Conservation (phyloP, 2,113 vertebrate genomes). For the Sialia sialis region DNA sequence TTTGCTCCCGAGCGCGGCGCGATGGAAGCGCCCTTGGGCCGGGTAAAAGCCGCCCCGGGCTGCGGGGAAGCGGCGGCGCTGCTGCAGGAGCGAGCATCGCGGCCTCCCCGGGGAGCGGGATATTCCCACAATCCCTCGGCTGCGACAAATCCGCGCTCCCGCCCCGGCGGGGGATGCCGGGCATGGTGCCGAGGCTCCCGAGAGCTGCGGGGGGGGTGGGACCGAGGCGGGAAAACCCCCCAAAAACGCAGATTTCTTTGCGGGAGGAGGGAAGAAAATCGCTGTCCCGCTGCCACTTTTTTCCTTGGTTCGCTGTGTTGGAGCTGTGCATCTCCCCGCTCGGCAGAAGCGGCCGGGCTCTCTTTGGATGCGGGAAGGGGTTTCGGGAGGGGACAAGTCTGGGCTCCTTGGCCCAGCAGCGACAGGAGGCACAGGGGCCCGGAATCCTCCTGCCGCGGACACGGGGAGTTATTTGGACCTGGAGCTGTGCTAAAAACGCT, state of each 20-base stretch:
- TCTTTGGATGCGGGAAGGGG: rapidly evolving
- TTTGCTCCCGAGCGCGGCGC: rapidly evolving
- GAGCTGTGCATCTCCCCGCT: neutral
- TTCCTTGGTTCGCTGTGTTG: rapidly evolving
- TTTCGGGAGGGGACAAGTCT: neutral
- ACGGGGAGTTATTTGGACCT: neutral
- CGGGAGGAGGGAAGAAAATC: neutral
- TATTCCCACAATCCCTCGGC: constrained; percentile 53
- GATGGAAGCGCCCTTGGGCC: neutral
- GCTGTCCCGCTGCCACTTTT: too few species aligned
- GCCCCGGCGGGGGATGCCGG: neutral
- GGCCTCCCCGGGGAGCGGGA: neutral
- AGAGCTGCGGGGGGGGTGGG: rapidly evolving
- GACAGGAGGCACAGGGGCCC: neutral
- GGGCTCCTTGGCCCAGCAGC: neutral
- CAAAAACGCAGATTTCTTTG: rapidly evolving
- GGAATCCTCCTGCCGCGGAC: neutral
- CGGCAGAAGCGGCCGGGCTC: neutral
- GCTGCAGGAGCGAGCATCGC: neutral
- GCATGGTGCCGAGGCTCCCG: neutral
- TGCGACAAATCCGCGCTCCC: neutral
- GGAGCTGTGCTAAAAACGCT: neutral
- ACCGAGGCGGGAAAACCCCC: rapidly evolving
- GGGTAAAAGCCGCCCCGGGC: neutral
- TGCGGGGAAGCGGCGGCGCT: neutral